These are phyloP conservation scores for Escarpia spicata DNA, from an alignment of 2,888 invertebrate species.

Conservation along the genomic window DNA sequence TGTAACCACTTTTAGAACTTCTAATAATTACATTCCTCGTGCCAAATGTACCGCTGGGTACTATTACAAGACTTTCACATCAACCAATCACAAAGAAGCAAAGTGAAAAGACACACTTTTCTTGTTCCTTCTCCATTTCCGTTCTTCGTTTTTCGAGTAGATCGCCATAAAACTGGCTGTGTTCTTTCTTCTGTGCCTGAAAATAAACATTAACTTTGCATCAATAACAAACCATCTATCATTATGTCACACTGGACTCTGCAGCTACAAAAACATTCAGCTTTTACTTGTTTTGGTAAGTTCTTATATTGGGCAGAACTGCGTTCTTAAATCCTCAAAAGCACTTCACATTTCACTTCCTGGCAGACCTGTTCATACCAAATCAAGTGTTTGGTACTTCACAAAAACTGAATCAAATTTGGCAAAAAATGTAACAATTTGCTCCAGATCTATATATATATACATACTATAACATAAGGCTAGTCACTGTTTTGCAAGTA, in stretches of 20 bases:
- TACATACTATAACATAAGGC: no score
- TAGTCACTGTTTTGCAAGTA: no score
- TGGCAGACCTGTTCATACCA: no score
- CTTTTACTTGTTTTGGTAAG: background rate
- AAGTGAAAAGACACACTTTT: constrained; percentile 69
- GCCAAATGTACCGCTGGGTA: background rate
- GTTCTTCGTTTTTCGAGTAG: constrained; percentile 93
- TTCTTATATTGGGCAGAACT: no score
- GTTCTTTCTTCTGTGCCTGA: constrained; percentile 76
- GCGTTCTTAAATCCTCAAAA: no score
- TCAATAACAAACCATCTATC: background rate
- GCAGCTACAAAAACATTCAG: background rate
- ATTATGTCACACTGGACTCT: background rate
- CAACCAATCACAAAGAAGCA: background rate
- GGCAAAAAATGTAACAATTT: no score
- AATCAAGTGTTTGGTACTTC: no score
- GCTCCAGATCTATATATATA: no score
- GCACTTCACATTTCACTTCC: no score
- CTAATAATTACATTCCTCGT: background rate
- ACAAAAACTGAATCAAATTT: no score
- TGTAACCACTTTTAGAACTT: background rate
- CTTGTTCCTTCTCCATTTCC: constrained; percentile 95
- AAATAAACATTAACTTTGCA: constrained; percentile 20
- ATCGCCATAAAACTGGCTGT: constrained; percentile 96
- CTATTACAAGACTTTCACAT: background rate